Evolutionary conservation across 2,113 vertebrate species (phyloP), one percentile per base, ranked within the genome.

Genomic region (Zosterops lateralis): DNA sequence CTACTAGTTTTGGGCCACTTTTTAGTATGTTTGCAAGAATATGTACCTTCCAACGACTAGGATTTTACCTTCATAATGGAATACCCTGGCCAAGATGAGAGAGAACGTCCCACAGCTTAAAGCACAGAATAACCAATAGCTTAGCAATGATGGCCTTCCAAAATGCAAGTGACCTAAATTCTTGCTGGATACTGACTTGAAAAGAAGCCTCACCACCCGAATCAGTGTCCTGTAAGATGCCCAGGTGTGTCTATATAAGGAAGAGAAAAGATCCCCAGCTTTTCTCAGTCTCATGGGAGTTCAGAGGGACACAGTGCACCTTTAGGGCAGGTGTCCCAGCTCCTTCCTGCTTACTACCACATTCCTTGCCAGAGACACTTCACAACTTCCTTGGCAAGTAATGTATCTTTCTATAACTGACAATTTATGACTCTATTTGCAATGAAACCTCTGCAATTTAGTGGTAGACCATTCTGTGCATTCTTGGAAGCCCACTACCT

Each of bases 201-300:
- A 81, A 80, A 84, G 42, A 62, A 66, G 7, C 21, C 19, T 86
- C 12, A 58, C 12, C 26, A 48, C 12, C 2, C 3, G 4, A 65
- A n/a, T 28, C 28, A 53, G 17, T 62, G 11, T 19, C 17, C 50
- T 87, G 12, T 50, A 51, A 24, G 22, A 71, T 32, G 22, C 54
- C 8, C 15, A 74, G 12, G 6, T 70, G 5, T 57, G 14, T 29
- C 32, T 70, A 14, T 6, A 11, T 3, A 62, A 71, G 1, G 7
- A 1, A 54, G 21, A 82, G 15, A 11, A 60, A 56, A 82, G 38
- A 17, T 12, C 1, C 0, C 1, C 6, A 21, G n/a, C 1, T 57
- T 67, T 60, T 32, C 16, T 51, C 24, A n/a, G 0, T 25, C 11
- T 47, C 44, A 21, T 10, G 17, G 10, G 48, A 47, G 16, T 51